A percentile compares a stretch with the other conserved stretches of the same genome.
Evolutionary conservation across 2,113 vertebrate genomes (phyloP).

Genomic region (Brienomyrus longianalis): DNA sequence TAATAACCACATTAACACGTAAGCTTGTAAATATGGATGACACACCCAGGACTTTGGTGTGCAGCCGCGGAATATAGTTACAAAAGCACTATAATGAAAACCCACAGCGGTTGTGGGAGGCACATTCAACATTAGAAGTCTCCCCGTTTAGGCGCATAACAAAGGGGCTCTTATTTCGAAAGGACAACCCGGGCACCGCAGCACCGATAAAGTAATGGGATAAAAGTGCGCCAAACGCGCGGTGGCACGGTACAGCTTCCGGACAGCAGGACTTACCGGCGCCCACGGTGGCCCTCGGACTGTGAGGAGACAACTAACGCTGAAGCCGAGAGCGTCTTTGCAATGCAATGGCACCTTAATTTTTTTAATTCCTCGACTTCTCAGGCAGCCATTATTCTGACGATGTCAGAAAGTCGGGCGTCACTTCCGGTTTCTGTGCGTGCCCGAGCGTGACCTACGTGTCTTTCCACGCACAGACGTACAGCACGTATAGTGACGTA

Average conservation of each 20-base stretch:
- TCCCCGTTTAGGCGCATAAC: not conserved
- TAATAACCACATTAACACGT: not conserved
- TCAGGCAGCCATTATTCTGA: not conserved
- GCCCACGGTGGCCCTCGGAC: not conserved
- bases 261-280: not conserved
- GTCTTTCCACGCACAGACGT: not conserved
- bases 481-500: not conserved
- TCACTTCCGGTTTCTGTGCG: not conserved
- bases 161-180: constrained; percentile 24
- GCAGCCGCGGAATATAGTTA: not conserved
- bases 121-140: not conserved
- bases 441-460: not conserved
- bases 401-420: not conserved
- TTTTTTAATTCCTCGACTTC: not conserved
- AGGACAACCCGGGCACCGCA: not conserved
- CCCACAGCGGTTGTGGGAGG: not conserved
- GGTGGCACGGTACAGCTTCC: not conserved
- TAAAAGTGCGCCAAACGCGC: not conserved
- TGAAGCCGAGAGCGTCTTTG: not conserved
- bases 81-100: not conserved
- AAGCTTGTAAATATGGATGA: not conserved
- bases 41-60: not conserved
- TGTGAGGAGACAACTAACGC: not conserved
- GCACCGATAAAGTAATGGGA: not conserved
- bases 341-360: not conserved